Evolutionary conservation across 2,113 vertebrate species (phyloP), one percentile per base, ranked within the genome.

Genomic region (Muntiacus reevesi): DNA sequence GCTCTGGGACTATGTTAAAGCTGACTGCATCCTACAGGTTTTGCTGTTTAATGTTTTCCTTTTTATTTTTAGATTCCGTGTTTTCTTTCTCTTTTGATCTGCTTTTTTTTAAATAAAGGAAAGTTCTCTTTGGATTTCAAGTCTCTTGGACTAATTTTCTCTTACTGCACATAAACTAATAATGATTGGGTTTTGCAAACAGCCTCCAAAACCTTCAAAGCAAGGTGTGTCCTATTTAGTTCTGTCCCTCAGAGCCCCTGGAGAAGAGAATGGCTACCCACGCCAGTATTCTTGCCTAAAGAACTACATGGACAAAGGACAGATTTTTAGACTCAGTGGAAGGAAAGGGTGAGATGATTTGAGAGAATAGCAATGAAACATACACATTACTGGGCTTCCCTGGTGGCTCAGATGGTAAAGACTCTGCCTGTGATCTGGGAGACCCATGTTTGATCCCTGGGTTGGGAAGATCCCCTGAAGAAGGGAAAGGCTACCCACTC

Each of bases 41-140:
- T 91, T 82, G 40, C 40, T 60, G 52, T 85, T 79, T 79, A 81
- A 74, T 55, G 40, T 89, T 91, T 97, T 79, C 64, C 33, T 81
- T 95, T 95, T 91, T 81, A 28, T 81, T 87, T 97, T 96, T 91
- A 97, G 28, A 94, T 33, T 76, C 5, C 12, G 59, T 81, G 45
- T 4, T 15, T 59, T 50, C 6, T 93, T 47, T 79, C 57, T 71
- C 62, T 79, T 91, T 83, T 52, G 36, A 47, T 74, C 52, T 25
- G 13, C 9, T 12, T 36, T 45, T 93, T 47, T n/a, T 88, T 82
- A 14, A 47, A 43, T 82, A 82, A 95, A 94, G 60, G 59, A 81
- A 76, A 76, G 28, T 95, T 89, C 55, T 60, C 33, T 92, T 83
- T 50, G 33, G 59, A 62, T 47, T 55, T 78, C 40, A 89, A 84